These are phyloP conservation scores for Aphyosemion australe DNA, from an alignment of 2,113 vertebrate genomes.

Conservation along the genomic window DNA sequence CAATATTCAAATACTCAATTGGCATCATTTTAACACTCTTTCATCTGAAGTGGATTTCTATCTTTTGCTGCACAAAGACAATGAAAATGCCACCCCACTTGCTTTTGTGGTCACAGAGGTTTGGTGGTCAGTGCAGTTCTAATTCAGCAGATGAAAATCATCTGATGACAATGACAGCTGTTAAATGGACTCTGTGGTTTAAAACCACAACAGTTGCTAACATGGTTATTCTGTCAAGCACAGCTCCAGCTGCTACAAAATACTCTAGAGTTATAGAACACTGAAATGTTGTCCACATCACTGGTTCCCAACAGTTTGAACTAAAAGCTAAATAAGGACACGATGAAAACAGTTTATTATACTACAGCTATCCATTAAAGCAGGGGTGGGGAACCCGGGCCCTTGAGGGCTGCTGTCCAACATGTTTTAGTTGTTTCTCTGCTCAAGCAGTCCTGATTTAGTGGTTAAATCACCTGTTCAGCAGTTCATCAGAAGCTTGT, in stretches of 20 bases:
- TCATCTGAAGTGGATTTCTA: constrained; percentile 7
- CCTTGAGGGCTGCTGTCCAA: no score
- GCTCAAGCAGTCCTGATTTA: no score
- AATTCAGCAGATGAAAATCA: neutral
- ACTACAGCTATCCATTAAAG: no score
- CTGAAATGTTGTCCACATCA: neutral
- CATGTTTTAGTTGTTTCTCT: no score
- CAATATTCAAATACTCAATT: neutral
- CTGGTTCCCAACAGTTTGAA: neutral
- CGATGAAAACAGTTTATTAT: no score
- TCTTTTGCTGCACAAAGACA: constrained; percentile 13
- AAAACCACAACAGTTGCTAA: neutral
- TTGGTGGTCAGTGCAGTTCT: neutral
- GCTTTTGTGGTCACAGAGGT: neutral
- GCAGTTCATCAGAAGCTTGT: no score
- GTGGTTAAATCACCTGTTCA: no score
- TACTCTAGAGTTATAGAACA: neutral
- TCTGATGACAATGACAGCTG: neutral
- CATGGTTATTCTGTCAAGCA: neutral
- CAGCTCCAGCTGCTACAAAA: neutral
- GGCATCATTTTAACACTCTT: neutral
- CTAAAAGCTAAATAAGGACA: neutral
- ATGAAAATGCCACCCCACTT: neutral
- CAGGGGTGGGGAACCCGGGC: no score
- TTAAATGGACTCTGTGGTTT: neutral